A percentile compares a stretch with the other conserved stretches of the same genome.
phyloP scores from a whole-genome alignment of 2,797 vertebrate species.

The Ibycter americanus region DNA sequence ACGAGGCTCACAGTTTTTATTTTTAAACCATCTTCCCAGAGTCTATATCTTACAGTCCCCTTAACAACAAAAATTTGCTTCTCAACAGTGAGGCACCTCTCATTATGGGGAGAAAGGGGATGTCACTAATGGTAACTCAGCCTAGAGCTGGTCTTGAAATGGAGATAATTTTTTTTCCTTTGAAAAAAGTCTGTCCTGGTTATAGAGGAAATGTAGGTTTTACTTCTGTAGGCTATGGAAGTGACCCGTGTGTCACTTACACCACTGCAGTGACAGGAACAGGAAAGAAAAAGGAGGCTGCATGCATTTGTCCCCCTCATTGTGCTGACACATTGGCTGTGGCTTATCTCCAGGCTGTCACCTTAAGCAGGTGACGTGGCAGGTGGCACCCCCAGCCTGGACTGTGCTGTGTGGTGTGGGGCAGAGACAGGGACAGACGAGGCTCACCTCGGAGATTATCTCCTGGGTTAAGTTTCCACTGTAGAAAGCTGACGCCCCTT shows the following conservation, averaged over 20 bases:
- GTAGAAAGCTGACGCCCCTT: constrained; percentile 89
- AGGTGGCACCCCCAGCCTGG: background rate
- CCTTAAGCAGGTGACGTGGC: background rate
- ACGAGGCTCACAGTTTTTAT: background rate
- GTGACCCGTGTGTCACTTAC: background rate
- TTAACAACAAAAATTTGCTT: background rate
- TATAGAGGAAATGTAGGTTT: background rate
- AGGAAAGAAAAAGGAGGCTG: background rate
- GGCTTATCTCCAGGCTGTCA: background rate
- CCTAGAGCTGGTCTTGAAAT: background rate
- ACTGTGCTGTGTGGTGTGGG: background rate
- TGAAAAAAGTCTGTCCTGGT: background rate
- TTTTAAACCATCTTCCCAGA: background rate
- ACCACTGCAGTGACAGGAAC: background rate
- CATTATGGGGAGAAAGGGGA: rapidly evolving
- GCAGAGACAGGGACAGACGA: background rate
- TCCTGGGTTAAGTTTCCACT: constrained; percentile 88
- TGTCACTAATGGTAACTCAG: background rate
- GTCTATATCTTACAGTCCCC: background rate
- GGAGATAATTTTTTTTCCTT: background rate
- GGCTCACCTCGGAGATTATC: constrained; percentile 86
- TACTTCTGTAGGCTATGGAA: background rate
- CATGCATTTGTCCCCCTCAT: background rate
- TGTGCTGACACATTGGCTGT: background rate
- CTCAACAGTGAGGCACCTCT: background rate